Evolutionary conservation across 2,113 vertebrate species (phyloP).

Genomic region (Xiphophorus maculatus): DNA sequence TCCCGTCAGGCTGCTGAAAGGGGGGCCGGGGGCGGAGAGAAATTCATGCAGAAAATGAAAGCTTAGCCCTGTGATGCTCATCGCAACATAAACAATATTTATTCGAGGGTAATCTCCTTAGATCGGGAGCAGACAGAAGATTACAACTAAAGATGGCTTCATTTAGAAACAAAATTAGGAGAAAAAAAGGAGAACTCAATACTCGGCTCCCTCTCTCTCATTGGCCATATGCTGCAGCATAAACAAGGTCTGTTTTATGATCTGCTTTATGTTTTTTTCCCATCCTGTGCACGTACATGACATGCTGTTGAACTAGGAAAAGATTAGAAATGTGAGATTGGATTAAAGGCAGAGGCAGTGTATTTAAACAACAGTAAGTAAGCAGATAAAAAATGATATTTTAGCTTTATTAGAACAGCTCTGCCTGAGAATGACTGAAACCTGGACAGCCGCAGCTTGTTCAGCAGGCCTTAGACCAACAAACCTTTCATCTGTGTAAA

Average conservation of each 20-base stretch:
- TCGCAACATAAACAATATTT: constrained; percentile 71
- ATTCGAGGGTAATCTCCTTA: constrained; percentile 75
- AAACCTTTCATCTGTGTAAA: constrained; percentile 38
- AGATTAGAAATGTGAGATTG: constrained; percentile 79
- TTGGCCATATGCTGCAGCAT: constrained; percentile 68
- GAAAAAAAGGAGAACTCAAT: constrained; percentile 41
- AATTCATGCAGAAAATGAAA: constrained; percentile 68
- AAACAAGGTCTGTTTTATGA: constrained; percentile 63
- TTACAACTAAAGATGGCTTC: constrained; percentile 72
- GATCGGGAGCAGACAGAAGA: constrained; percentile 75
- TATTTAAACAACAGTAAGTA: neutral
- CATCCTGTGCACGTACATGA: constrained; percentile 70
- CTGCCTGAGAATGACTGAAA: constrained; percentile 33
- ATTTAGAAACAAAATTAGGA: constrained; percentile 58
- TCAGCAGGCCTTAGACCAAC: constrained; percentile 42
- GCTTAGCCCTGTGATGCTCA: constrained; percentile 68
- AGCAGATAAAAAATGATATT: constrained; percentile 53
- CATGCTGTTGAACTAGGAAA: constrained; percentile 73
- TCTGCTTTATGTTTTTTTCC: constrained; percentile 72
- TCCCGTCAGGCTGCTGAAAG: constrained; percentile 63
- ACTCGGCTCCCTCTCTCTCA: constrained; percentile 61
- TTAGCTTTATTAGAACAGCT: constrained; percentile 51
- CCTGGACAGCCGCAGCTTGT: constrained; percentile 37
- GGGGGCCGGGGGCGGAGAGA: constrained; percentile 35
- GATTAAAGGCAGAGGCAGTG: constrained; percentile 75